Evolutionary conservation across 2,113 vertebrate species (phyloP), one percentile per base, ranked within the genome.

Genomic region (Solea senegalensis): DNA sequence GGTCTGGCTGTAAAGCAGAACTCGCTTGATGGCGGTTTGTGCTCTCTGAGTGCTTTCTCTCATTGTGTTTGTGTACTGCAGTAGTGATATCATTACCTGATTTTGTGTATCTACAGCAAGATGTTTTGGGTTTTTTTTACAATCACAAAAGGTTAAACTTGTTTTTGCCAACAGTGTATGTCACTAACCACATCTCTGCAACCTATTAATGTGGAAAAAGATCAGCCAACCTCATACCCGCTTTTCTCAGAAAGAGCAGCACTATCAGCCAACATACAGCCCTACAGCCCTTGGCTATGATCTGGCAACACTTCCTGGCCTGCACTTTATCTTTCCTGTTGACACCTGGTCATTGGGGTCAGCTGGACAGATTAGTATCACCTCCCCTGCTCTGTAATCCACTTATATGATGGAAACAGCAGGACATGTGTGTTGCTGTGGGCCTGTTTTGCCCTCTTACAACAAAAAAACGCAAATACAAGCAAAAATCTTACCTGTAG

Each of bases 401-500:
- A 61, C 55, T 77, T 76, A 71, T 59, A 69, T 28, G 46, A n/a
- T 70, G 43, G 40, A 69, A 67, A 82, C 48, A 69, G 49, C 44
- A 71, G 10, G 68, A 64, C 66, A 48, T 53, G 34, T 13, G 8
- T 54, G 39, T 61, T 39, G 49, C 65, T 49, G 10, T 45, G 11
- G 67, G 59, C 43, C 65, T 60, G 27, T 55, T 72, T 34, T 63
- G 51, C 62, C 48, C 34, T 51, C 48, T 76, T 21, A 21, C 21
- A 21, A 21, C 21, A 14, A 48, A n/a, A n/a, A 28, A 65, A 52
- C 28, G 41, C 6, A 59, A 54, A 69, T 45, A 39, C 8, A 65
- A n/a, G 21, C 7, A 1, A 7, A 72, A 71, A 48, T 7, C 92
- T 91, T 92, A 99, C 98, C 98, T 96, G 92, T 98, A 99, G 81